These are phyloP conservation scores for Eurystomus glaucurus DNA, from an alignment of 2,797 vertebrate genomes.

Conservation along the genomic window DNA sequence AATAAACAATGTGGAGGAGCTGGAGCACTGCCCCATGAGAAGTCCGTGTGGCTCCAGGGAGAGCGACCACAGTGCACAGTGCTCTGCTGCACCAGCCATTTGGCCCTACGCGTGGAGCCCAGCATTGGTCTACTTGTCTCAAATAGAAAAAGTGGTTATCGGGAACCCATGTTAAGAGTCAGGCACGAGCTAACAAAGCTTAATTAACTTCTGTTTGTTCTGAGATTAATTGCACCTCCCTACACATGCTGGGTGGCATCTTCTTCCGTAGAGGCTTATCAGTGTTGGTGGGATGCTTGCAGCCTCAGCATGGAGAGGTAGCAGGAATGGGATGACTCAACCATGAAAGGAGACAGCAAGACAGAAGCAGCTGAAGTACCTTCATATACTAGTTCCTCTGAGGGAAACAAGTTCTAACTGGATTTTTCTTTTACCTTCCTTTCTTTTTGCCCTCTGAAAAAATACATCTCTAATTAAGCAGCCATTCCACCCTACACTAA, in stretches of 20 bases:
- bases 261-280: background rate
- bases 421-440: background rate
- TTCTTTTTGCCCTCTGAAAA: background rate
- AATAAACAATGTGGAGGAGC: rapidly evolving
- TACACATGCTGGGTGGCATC: rapidly evolving
- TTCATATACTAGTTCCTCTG: background rate
- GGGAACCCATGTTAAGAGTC: background rate
- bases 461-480: background rate
- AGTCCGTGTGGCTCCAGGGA: background rate
- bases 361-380: background rate
- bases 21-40: background rate
- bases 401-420: background rate
- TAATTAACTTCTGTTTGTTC: background rate
- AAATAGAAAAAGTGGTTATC: background rate
- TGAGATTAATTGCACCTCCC: background rate
- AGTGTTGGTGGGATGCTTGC: background rate
- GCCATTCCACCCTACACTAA: background rate
- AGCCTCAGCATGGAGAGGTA: background rate
- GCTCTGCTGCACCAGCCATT: rapidly evolving
- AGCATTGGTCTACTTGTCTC: rapidly evolving
- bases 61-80: rapidly evolving
- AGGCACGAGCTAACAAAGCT: background rate
- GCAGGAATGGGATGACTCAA: background rate
- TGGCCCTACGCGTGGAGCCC: background rate
- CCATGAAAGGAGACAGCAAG: background rate